A percentile compares a stretch with the other conserved stretches of the same genome.
These are phyloP conservation scores for Indicator maculatus DNA, from an alignment of 2,113 vertebrate genomes.

Conservation along the genomic window DNA sequence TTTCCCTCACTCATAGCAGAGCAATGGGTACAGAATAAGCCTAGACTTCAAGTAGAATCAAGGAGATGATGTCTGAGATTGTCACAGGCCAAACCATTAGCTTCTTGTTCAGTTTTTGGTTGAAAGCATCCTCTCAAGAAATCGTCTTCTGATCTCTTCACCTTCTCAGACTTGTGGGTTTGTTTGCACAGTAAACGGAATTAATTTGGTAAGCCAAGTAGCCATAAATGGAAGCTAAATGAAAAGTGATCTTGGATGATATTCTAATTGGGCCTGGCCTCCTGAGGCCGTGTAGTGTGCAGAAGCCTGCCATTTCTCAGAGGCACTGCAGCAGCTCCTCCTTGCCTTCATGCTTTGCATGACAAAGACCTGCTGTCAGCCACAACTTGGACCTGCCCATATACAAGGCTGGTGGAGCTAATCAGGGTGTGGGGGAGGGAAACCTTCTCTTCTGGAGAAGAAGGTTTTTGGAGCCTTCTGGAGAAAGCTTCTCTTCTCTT, in stretches of 20 bases:
- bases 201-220: constrained; percentile 12
- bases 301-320: constrained; percentile 1
- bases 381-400: neutral
- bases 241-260: neutral
- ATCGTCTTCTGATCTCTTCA: neutral
- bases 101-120: neutral
- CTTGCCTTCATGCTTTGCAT: neutral
- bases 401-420: neutral
- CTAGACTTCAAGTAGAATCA: neutral
- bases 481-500: no score
- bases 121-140: neutral
- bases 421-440: neutral
- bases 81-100: neutral
- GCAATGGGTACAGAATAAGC: neutral
- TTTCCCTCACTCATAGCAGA: neutral
- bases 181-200: constrained; percentile 31
- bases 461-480: no score
- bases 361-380: neutral
- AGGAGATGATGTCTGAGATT: neutral
- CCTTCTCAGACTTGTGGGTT: neutral
- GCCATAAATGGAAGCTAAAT: constrained; percentile 31
- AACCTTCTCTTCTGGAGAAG: neutral
- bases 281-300: neutral
- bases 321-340: neutral
- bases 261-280: neutral